Base-by-base conservation (phyloP, 2,888 invertebrate species). In the Gryllus longicercus region DNA sequence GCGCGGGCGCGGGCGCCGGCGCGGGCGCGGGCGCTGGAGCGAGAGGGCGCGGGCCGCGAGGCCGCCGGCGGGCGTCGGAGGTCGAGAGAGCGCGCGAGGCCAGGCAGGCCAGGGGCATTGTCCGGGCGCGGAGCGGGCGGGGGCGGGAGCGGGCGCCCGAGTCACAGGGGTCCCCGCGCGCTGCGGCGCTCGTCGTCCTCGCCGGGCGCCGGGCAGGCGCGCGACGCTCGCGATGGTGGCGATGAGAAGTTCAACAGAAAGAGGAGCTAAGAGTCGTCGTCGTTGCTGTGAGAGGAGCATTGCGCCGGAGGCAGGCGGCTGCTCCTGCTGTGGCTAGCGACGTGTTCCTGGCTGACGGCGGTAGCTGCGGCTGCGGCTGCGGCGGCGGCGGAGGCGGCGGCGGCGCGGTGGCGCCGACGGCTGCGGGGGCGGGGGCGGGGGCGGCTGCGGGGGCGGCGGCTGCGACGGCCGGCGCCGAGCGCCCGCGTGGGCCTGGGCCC, bases 331-430 rank as follows among this genome's bases (percentile, higher is more conserved):
- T 38, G 50, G 50, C 75, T 74, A 18, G 18, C 38, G 74, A 74
- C 74, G 50, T 77, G 79, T 51, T 80, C 51, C 78, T 83, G 83
- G 82, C 82, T 83, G 81, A 82, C 83, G 84, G 82, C 83, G 63
- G 51, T 80, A 83, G 81, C 84, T 82, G 90, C 90, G 91, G 90
- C 74, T 74, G 18, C 74, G 18, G 38, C 74, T 21, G 74, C 84
- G 84, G 82, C 83, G 81, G 88, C 88, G 88, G 88, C 83, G 84
- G 84, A 85, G 85, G 85, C 85, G 85, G 79, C 82, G 82, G 81
- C 83, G 74, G 78, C 80, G 84, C 80, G 83, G 82, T 81, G 82
- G 5, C 38, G 38, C 3, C 38, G 38, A 5, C 38, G 3, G 38
- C 38, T 2, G 38, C 5, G 38, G 38, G 5, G 38, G 38, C 3